Evolutionary conservation across 2,888 invertebrate species (phyloP).

Genomic region (Vanessa cardui): DNA sequence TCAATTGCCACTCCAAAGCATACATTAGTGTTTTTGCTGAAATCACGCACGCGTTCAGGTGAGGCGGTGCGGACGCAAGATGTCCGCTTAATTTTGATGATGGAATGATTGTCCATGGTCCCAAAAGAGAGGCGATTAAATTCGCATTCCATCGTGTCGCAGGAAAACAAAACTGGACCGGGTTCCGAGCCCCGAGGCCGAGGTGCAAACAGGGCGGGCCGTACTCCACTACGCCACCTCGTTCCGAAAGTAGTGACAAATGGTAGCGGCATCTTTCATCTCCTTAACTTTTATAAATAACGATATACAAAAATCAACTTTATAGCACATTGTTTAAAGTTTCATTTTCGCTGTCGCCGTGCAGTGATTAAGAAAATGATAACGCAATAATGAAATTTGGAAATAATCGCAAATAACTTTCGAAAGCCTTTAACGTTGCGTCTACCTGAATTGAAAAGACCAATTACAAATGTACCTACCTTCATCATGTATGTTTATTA

Average conservation of each 20-base stretch:
- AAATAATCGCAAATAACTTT: slow-evolving; percentile 79
- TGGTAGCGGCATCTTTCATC: slow-evolving; percentile 80
- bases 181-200: slow-evolving; percentile 44
- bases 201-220: slow-evolving; percentile 78
- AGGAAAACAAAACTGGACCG: slow-evolving; percentile 56
- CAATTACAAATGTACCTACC: slow-evolving; percentile 33
- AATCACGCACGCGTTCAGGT: slow-evolving; percentile 32
- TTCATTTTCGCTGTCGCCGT: slow-evolving; percentile 38
- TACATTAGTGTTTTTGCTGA: slow-evolving; percentile 39
- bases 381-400: slow-evolving; percentile 76
- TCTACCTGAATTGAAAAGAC: slow-evolving; percentile 65
- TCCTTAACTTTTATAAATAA: slow-evolving; percentile 51
- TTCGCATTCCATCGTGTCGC: slow-evolving; percentile 62
- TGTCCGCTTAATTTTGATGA: slow-evolving; percentile 69
- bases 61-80: slow-evolving; percentile 16
- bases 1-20: slow-evolving; percentile 38
- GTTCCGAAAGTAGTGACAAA: slow-evolving; percentile 79
- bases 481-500: slow-evolving; percentile 29
- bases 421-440: slow-evolving; percentile 57
- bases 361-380: slow-evolving; percentile 68
- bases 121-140: slow-evolving; percentile 71
- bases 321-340: slow-evolving; percentile 46
- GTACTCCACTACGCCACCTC: slow-evolving; percentile 69
- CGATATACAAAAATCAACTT: slow-evolving; percentile 51
- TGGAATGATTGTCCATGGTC: slow-evolving; percentile 72